Percentiles rank a stretch among this genome's conserved stretches.
Evolutionary conservation across 2,888 invertebrate genomes (phyloP).

Genomic region (Eupithecia dodoneata): DNA sequence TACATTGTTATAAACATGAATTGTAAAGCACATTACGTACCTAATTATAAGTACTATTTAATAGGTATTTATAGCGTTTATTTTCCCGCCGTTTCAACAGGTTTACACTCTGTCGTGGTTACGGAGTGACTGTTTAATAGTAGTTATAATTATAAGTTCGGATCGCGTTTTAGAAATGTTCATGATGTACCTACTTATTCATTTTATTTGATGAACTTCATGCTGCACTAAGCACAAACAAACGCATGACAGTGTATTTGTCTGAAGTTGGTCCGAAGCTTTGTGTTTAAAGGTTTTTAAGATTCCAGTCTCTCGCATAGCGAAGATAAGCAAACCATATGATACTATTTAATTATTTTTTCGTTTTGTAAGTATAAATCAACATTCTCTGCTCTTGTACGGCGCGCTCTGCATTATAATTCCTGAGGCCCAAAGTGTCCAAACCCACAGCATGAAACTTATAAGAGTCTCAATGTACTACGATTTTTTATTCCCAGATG

Average conservation of each 20-base stretch:
- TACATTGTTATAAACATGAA: neutral
- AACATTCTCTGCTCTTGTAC: neutral
- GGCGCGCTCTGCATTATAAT: neutral
- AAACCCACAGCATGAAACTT: neutral
- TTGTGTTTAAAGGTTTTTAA: neutral
- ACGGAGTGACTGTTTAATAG: too few relatives aligned
- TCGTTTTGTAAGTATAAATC: neutral
- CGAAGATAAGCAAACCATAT: neutral
- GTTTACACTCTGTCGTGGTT: too few relatives aligned
- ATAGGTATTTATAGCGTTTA: too few relatives aligned
- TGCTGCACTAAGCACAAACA: neutral
- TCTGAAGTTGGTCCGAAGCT: neutral
- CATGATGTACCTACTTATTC: too few relatives aligned
- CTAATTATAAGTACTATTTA: neutral
- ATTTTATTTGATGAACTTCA: neutral
- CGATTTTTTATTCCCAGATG: constrained; percentile 75
- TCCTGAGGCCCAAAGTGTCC: neutral
- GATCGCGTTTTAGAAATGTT: too few relatives aligned
- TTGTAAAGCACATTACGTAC: neutral
- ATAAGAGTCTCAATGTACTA: neutral
- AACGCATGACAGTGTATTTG: too few relatives aligned
- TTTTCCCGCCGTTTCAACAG: too few relatives aligned
- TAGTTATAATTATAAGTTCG: too few relatives aligned
- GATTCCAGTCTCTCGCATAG: neutral
- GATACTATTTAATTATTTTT: neutral